Evolutionary conservation across 2,797 vertebrate genomes (phyloP).

Genomic region (Myotis planiceps): DNA sequence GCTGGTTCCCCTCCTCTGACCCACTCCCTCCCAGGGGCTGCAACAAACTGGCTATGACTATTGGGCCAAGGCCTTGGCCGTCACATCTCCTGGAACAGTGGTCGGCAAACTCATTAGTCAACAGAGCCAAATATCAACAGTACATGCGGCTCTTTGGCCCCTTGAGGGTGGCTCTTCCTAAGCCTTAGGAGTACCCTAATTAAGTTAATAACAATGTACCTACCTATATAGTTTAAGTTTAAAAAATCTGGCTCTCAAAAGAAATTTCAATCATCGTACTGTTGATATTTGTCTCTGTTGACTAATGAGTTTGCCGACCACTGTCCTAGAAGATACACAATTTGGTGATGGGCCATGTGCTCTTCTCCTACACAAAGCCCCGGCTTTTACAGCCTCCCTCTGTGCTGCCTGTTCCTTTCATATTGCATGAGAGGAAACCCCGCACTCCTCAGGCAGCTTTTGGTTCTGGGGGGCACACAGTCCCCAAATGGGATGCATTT

Average conservation of each 20-base stretch:
- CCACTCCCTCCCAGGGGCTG: not conserved
- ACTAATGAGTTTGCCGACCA: no score
- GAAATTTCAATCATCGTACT: no score
- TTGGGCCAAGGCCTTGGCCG: not conserved
- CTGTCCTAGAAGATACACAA: not conserved
- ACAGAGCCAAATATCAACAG: no score
- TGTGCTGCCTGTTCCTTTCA: fast-evolving
- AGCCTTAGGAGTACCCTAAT: no score
- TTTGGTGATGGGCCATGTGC: not conserved
- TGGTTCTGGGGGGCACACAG: not conserved
- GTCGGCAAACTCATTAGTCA: no score
- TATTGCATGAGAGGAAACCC: not conserved
- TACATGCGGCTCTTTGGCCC: no score
- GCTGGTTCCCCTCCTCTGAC: not conserved
- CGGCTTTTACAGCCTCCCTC: not conserved
- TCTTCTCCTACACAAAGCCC: not conserved
- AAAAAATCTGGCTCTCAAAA: no score
- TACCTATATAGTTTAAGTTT: no score
- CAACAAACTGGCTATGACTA: not conserved
- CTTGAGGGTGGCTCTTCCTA: no score
- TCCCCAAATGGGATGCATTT: not conserved
- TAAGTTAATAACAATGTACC: no score
- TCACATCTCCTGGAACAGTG: not conserved
- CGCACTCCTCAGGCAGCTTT: not conserved
- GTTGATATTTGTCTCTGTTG: no score